Conservation (phyloP, 1,140 invertebrate genomes). For the Brevipalpus yothersi region DNA sequence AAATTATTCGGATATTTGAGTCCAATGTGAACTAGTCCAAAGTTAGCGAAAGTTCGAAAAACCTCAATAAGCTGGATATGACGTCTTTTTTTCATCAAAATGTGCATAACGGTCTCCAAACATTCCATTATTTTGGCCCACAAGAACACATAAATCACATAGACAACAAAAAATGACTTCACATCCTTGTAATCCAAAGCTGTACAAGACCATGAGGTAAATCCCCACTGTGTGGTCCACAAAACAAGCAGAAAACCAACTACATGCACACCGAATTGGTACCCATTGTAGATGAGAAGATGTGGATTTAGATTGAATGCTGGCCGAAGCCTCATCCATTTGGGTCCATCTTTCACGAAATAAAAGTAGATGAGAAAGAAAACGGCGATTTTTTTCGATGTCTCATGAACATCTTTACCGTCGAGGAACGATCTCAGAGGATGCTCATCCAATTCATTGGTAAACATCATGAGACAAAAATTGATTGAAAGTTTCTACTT, state of each 20-base stretch:
- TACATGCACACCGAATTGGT: background rate
- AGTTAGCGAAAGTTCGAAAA: background rate
- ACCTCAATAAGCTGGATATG: background rate
- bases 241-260: background rate
- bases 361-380: background rate
- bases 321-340: background rate
- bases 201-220: conserved; percentile 16
- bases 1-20: background rate
- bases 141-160: background rate
- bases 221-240: background rate
- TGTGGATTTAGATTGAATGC: background rate
- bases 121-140: background rate
- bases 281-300: background rate
- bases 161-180: background rate
- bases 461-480: too few species aligned
- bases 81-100: background rate
- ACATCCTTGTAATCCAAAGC: background rate
- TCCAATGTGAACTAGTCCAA: background rate
- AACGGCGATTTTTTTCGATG: background rate
- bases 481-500: too few species aligned
- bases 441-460: too few species aligned
- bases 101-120: background rate
- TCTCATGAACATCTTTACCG: background rate
- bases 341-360: background rate
- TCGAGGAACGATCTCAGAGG: background rate